phyloP scores from a whole-genome alignment of 2,113 vertebrate species.

The Hydrolagus affinis region DNA sequence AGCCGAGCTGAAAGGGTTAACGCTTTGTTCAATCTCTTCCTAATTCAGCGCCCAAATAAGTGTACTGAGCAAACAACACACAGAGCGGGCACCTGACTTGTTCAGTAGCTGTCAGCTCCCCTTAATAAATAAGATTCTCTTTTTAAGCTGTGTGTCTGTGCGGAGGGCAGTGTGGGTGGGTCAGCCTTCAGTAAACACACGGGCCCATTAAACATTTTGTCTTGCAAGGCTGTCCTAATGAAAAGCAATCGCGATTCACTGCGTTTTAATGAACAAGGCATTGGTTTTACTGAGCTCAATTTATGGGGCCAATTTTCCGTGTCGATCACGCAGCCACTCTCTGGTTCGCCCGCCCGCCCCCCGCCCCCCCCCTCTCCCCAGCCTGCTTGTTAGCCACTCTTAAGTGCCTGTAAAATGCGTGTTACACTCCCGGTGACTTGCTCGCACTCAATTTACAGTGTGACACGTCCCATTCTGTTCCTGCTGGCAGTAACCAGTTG shows the following conservation, averaged over 20 bases:
- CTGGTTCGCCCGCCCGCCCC: conserved; percentile 22
- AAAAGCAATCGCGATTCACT: conserved; percentile 98
- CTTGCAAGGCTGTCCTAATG: conserved; percentile 86
- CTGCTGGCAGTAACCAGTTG: conserved; percentile 66
- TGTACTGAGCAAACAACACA: conserved; percentile 46
- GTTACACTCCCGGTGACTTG: conserved; percentile 57
- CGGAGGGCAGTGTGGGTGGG: conserved; percentile 55
- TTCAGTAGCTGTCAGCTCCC: conserved; percentile 83
- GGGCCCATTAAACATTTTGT: conserved; percentile 89
- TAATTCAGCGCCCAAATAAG: conserved; percentile 12
- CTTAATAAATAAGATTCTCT: conserved; percentile 98
- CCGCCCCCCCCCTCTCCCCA: too few relatives aligned
- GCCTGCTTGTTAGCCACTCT: conserved; percentile 58
- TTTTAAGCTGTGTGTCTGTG: conserved; percentile 67
- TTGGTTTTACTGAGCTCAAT: conserved; percentile 88
- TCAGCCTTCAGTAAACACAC: conserved; percentile 68
- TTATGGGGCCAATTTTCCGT: conserved; percentile 88
- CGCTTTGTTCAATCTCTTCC: not conserved
- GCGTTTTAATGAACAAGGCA: conserved; percentile 96
- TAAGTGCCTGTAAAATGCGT: conserved; percentile 62
- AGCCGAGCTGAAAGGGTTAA: not conserved
- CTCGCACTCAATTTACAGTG: conserved; percentile 75
- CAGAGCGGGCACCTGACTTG: conserved; percentile 62
- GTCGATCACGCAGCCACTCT: conserved; percentile 65
- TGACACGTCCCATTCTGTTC: conserved; percentile 71